phyloP scores from a whole-genome alignment of 2,797 vertebrate species.

The Sphenopsis melanotis region DNA sequence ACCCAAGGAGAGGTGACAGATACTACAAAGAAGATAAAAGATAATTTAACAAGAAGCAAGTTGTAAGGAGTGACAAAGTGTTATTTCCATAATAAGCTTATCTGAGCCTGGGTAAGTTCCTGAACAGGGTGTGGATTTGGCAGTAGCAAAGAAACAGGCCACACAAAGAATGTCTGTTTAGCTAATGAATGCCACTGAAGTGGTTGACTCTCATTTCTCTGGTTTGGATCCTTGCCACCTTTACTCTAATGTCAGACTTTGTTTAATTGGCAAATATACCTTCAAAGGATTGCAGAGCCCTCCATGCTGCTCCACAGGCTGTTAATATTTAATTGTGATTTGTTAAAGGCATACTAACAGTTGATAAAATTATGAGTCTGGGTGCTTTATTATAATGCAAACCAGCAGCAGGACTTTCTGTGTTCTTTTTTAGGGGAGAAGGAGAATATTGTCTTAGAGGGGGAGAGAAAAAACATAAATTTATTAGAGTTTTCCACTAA shows the following conservation, averaged over 20 bases:
- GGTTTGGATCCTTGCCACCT: constrained; percentile 82
- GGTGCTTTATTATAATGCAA: constrained; percentile 67
- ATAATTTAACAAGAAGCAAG: constrained; percentile 80
- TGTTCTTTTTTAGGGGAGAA: neutral
- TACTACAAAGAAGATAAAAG: constrained; percentile 77
- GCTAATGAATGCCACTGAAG: constrained; percentile 81
- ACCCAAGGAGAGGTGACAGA: constrained; percentile 74
- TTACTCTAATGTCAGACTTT: constrained; percentile 76
- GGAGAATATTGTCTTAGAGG: neutral
- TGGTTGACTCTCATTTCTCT: constrained; percentile 79
- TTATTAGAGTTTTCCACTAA: neutral
- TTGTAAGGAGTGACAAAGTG: constrained; percentile 80
- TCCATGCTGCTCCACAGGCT: constrained; percentile 66
- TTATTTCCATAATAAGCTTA: constrained; percentile 83
- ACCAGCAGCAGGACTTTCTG: constrained; percentile 45
- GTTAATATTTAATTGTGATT: constrained; percentile 81
- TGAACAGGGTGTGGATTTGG: constrained; percentile 81
- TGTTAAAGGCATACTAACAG: constrained; percentile 74
- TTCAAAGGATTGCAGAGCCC: constrained; percentile 74
- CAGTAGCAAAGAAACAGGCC: constrained; percentile 77
- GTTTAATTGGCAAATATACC: constrained; percentile 82
- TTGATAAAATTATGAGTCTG: constrained; percentile 68
- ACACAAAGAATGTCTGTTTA: constrained; percentile 79
- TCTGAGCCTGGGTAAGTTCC: constrained; percentile 75
- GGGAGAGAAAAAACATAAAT: neutral